phyloP scores from a whole-genome alignment of 2,797 vertebrate genomes.

The Pseudomugil tenellus region DNA sequence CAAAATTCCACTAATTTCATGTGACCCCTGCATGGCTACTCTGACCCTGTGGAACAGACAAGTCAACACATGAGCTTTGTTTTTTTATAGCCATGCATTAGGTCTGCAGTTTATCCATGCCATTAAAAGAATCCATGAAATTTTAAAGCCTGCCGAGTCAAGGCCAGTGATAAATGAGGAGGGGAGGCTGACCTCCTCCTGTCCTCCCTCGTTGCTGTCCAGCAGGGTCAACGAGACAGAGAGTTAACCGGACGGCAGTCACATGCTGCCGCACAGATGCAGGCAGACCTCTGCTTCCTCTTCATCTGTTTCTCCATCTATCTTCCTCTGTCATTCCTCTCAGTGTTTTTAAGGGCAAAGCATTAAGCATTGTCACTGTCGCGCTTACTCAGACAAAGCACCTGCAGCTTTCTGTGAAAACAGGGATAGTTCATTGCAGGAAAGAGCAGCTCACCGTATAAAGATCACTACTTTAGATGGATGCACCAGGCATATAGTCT shows the following conservation, averaged over 20 bases:
- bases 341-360: slow-evolving; percentile 39
- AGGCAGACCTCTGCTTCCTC: slow-evolving; percentile 79
- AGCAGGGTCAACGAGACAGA: slow-evolving; percentile 53
- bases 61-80: slow-evolving; percentile 47
- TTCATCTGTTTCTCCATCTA: slow-evolving; percentile 50
- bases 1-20: slow-evolving; percentile 73
- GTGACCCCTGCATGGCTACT: slow-evolving; percentile 61
- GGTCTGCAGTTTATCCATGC: slow-evolving; percentile 42
- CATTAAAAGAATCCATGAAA: slow-evolving; percentile 61
- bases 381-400: slow-evolving; percentile 53
- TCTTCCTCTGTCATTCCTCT: slow-evolving; percentile 45
- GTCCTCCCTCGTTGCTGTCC: slow-evolving; percentile 34
- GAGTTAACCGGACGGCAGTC: slow-evolving; percentile 67
- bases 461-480: slow-evolving; percentile 45
- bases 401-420: slow-evolving; percentile 64
- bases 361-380: slow-evolving; percentile 9
- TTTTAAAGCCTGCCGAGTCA: slow-evolving; percentile 66
- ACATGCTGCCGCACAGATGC: slow-evolving; percentile 78
- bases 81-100: slow-evolving; percentile 47
- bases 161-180: slow-evolving; percentile 68
- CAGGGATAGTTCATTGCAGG: slow-evolving; percentile 46
- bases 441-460: slow-evolving; percentile 52
- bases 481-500: slow-evolving; percentile 47
- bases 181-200: slow-evolving; percentile 51
- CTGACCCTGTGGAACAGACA: slow-evolving; percentile 55